phyloP scores from a whole-genome alignment of 2,888 invertebrate genomes.

The Drepanosiphum platanoidis region DNA sequence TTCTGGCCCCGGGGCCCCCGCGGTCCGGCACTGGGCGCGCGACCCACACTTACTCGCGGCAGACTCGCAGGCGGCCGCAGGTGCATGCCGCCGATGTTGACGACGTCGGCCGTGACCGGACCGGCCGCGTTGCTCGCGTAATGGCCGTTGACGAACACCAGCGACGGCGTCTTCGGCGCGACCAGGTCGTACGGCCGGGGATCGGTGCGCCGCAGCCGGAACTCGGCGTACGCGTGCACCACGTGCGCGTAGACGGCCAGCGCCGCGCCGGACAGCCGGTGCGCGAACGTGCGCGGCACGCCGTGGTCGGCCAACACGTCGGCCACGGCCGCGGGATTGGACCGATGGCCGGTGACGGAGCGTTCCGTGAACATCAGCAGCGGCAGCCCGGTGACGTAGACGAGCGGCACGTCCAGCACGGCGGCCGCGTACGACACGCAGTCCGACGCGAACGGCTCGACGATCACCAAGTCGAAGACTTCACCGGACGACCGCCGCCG shows the following conservation, averaged over 20 bases:
- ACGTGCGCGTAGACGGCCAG: background rate
- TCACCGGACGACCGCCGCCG: background rate
- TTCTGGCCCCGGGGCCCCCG: too few species aligned
- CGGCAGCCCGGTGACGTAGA: background rate
- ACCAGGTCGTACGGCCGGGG: background rate
- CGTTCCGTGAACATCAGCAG: background rate
- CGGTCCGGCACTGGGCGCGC: too few species aligned
- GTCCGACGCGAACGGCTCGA: background rate
- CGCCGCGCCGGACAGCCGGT: background rate
- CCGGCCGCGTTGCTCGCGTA: background rate
- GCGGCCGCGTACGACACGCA: background rate
- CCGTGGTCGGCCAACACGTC: background rate
- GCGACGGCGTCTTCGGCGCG: background rate
- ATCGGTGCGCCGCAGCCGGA: background rate
- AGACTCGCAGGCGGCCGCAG: background rate
- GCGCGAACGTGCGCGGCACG: background rate
- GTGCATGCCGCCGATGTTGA: conserved; percentile 21
- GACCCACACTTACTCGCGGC: background rate
- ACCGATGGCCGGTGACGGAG: background rate
- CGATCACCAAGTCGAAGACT: background rate
- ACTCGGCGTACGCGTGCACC: background rate
- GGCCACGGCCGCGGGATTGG: background rate
- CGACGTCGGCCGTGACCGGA: background rate
- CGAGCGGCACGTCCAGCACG: background rate
- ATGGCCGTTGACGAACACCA: conserved; percentile 15